Base-by-base conservation (phyloP, 2,797 vertebrate species). In the Luscinia megarhynchos region DNA sequence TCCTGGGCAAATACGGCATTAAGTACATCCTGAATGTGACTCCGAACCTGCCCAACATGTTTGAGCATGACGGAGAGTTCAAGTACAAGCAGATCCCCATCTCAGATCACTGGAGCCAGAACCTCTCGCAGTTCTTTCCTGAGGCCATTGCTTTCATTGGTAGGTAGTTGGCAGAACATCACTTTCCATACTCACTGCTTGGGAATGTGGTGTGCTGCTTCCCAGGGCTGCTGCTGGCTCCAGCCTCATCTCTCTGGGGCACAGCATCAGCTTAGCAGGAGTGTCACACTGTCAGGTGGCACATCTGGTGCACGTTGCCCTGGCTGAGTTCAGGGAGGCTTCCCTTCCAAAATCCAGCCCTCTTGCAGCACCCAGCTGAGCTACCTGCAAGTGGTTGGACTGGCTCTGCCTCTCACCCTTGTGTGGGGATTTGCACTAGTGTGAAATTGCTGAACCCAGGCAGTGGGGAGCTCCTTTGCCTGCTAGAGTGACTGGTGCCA, bases 81-180 rank as follows among this genome's bases (percentile, higher is more conserved):
- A 99, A 99, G 98, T 99, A 99, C 98, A 99, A 99, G 97, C 99
- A 99, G 98, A 99, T 99, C 96, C 99, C 99, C 98, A 99, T 99
- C 98, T 99, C 99, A 2, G 99, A 99, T 98, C 99, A 99, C 98
- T 99, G 99, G 99, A 99, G 99, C 98, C 99, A 99, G 97, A 99
- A 99, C 97, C 98, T 99, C 89, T 99, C 99, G 3, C 99, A 99
- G 98, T 99, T 99, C 98, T 99, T 99, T 97, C 99, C 99, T 0
- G 99, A 99, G 97, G 99, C 99, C 98, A 99, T 99, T 97, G 99
- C 99, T 95, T 99, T 99, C 97, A 99, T 99, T 40, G 99, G 99
- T 99, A 97, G 98, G 99, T 98, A 94, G 58, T 29, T 95, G 91
- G 90, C 68, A 88, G 79, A 96, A 94, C 82, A 62, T 66, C 51